Percentiles rank a stretch among this genome's conserved stretches.
phyloP scores from a whole-genome alignment of 2,113 vertebrate genomes.

The Cavia porcellus region DNA sequence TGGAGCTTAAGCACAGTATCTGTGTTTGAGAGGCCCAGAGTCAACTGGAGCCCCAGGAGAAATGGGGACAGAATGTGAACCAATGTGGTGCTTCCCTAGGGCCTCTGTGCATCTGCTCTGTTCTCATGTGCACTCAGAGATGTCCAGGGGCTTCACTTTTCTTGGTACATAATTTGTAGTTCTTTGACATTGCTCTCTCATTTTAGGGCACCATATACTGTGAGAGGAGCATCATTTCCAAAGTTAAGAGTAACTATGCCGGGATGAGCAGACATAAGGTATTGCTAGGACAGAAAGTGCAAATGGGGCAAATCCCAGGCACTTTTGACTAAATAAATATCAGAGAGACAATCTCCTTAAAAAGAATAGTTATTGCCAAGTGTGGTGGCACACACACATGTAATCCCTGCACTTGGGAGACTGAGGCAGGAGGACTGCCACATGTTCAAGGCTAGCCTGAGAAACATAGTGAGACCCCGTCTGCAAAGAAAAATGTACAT shows the following conservation, averaged over 20 bases:
- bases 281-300: neutral
- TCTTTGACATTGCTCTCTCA: conserved; percentile 1
- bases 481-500: neutral
- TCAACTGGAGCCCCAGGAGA: neutral
- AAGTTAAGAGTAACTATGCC: neutral
- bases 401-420: neutral
- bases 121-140: neutral
- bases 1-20: neutral
- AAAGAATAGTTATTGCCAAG: neutral
- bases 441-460: neutral
- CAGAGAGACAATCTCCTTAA: neutral
- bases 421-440: neutral
- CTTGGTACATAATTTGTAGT: neutral
- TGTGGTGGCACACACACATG: neutral
- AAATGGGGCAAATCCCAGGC: neutral
- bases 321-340: conserved; percentile 51
- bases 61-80: neutral
- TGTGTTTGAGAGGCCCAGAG: neutral
- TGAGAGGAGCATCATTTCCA: conserved; percentile 7
- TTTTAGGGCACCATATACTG: neutral
- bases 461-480: neutral
- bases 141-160: conserved; percentile 16
- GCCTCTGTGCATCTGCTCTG: neutral
- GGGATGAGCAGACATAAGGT: neutral
- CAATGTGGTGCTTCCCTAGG: neutral